phyloP scores from a whole-genome alignment of 2,797 vertebrate species.

The Sebastolobus altivelis region DNA sequence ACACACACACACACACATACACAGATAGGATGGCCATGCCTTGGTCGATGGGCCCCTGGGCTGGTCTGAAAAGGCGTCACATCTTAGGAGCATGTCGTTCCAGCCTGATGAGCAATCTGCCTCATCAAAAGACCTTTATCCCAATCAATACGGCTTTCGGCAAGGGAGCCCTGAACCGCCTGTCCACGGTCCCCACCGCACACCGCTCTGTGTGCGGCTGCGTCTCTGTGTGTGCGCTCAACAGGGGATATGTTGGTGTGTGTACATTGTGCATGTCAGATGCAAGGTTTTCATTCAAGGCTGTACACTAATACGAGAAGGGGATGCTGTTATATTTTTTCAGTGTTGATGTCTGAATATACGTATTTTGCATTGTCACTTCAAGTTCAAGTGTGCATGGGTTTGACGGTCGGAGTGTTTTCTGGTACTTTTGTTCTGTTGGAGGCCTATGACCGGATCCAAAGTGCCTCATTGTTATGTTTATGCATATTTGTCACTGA shows the following conservation, averaged over 20 bases:
- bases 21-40: constrained; percentile 43
- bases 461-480: constrained; percentile 20
- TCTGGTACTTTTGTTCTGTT: constrained; percentile 5
- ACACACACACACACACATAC: constrained; percentile 29
- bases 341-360: constrained; percentile 23
- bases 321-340: constrained; percentile 6
- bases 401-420: constrained; percentile 16
- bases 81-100: constrained; percentile 84
- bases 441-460: constrained; percentile 11
- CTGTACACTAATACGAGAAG: constrained; percentile 23
- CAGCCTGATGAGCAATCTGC: constrained; percentile 86
- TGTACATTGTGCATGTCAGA: constrained; percentile 48
- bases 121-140: constrained; percentile 86
- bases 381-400: constrained; percentile 33
- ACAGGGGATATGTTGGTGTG: constrained; percentile 38
- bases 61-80: constrained; percentile 81
- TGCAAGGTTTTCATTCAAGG: constrained; percentile 27
- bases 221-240: constrained; percentile 38
- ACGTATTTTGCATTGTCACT: constrained; percentile 32
- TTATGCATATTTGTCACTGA: constrained; percentile 13
- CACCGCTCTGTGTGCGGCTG: constrained; percentile 19
- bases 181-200: constrained; percentile 53
- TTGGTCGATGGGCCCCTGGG: constrained; percentile 79
- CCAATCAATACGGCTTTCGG: constrained; percentile 84
- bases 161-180: constrained; percentile 67